Evolutionary conservation across 2,113 vertebrate species (phyloP).

Genomic region (Tachysurus fulvidraco): DNA sequence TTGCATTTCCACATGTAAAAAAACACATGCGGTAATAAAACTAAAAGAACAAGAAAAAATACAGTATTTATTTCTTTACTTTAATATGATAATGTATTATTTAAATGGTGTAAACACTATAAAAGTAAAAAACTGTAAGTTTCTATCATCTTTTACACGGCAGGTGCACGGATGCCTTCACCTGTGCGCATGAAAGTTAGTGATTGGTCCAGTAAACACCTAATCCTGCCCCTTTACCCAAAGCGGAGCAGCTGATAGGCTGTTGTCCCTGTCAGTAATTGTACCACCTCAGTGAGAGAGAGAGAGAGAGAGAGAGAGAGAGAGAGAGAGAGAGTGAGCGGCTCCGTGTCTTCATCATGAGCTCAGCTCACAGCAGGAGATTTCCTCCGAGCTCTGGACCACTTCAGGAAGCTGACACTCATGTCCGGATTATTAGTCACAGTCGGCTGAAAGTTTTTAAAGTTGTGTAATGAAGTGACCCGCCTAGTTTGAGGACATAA

Average conservation of each 20-base stretch:
- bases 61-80: neutral
- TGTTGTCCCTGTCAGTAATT: neutral
- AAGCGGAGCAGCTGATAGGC: constrained; percentile 8
- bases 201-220: neutral
- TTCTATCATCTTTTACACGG: neutral
- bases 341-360: neutral
- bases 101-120: neutral
- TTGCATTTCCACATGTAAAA: neutral
- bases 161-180: constrained; percentile 20
- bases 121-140: neutral
- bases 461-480: neutral
- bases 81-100: neutral
- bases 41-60: neutral
- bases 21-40: too few relatives aligned
- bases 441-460: neutral
- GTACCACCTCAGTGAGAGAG: too few relatives aligned
- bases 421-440: neutral
- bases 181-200: neutral
- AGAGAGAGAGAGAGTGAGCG: neutral
- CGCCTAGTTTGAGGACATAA: neutral
- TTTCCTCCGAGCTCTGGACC: neutral
- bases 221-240: neutral
- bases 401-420: neutral
- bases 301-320: too few relatives aligned
- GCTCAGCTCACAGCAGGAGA: neutral